Evolutionary conservation across 2,113 vertebrate genomes (phyloP), one percentile per base, ranked within the genome.

Genomic region (Pachypanchax playfairii): DNA sequence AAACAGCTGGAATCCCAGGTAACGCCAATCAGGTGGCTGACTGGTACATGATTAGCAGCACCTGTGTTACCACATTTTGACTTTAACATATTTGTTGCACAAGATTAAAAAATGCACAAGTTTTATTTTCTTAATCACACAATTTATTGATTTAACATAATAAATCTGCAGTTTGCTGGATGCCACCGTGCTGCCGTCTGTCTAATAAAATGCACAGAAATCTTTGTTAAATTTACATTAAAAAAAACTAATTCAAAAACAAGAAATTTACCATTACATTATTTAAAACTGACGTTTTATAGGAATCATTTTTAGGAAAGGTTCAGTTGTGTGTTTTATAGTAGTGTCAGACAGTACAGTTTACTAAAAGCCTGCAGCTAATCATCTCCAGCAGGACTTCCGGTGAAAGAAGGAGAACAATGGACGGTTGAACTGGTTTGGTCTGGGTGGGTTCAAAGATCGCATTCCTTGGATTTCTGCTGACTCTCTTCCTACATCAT

Each of bases 401-500:
- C 43, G 59, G 53, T 69, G 36, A 42, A 3, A 31, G 70, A 65
- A 57, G 18, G 26, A 33, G 58, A 76, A 66, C 61, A 78, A 72
- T 49, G 76, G 68, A 81, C 56, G 48, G 67, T 36, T 78, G 50
- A 68, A 56, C 29, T 22, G 26, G 41, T 65, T 78, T 77, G 71
- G 62, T 70, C 54, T 52, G 62, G 60, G 9, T 11, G 15, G 48
- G 47, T 4, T 78, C 42, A 71, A 52, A 51, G 31, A 63, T 26
- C 13, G 31, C 57, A 77, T 87, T 88, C 73, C 82, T 83, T n/a
- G 44, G 13, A 62, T 53, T 62, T 75, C 71, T 26, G 25, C 24
- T 58, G 44, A 74, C 39, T 77, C 59, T 46, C 51, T 48, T 17
- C 29, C 93, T 90, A 98, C 83, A 98, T 96, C 94, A 96, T 92